Evolutionary conservation across 2,797 vertebrate species (phyloP), one percentile per base, ranked within the genome.

Genomic region (Ctenopoma kingsleyae): DNA sequence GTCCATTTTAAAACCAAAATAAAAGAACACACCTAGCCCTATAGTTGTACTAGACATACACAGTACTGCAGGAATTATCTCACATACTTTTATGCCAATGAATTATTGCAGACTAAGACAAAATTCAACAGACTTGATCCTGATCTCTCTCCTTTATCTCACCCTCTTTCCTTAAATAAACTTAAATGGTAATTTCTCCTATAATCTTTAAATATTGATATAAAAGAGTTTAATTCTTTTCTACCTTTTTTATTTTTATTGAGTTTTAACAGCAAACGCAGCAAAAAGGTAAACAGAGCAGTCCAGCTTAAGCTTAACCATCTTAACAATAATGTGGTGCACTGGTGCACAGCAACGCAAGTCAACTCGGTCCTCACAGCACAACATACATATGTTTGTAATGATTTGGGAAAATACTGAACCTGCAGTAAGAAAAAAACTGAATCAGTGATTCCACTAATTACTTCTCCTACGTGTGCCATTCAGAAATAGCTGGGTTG

Each of bases 1-100:
- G 32, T 71, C 17, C 12, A 25, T 56, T 67, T 22, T 71, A 12
- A 69, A 69, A 80, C 72, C 20, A 61, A 63, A 76, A 69, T 60
- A 51, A 74, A 36, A 48, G 49, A 64, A 49, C 51, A 22, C 27
- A 20, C 15, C 15, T 32, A 9, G 22, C 53, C 62, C 36, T 50
- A 27, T 38, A 4, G 36, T 27, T 58, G 12, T 20, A 27, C n/a
- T 35, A 35, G 60, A 69, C 27, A 30, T 6, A 30, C 27, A 6
- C 7, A 30, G 5, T 30, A 30, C 27, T 30, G 27, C 27, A 55
- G 51, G 30, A 40, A 32, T 54, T 15, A 68, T 53, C 50, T 50
- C 25, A 38, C 19, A 11, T n/a, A n/a, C 8, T 9, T 11, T 10
- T 12, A 61, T 41, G 12, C 12, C 13, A n/a, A 55, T 57, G 25